Evolutionary conservation across 2,113 vertebrate genomes (phyloP).

Genomic region (Ceyx margarethae): DNA sequence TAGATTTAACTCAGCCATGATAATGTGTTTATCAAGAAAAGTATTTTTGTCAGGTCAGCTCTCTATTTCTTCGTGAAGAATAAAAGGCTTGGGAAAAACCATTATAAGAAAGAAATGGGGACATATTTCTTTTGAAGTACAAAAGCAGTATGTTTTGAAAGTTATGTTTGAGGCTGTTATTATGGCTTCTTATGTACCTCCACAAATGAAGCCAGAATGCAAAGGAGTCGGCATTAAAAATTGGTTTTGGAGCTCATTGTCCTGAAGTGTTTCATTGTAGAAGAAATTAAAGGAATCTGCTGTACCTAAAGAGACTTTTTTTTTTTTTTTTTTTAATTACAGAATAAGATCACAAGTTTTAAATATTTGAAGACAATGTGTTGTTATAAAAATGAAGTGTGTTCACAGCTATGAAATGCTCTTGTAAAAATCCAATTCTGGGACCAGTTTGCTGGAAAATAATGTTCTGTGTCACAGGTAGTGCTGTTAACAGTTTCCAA

Average conservation of each 20-base stretch:
- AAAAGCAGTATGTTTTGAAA: slow-evolving; percentile 70
- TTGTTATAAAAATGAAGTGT: slow-evolving; percentile 66
- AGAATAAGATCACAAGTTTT: slow-evolving; percentile 54
- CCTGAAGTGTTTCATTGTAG: slow-evolving; percentile 28
- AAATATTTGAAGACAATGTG: slow-evolving; percentile 54
- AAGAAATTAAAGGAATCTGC: slow-evolving; percentile 53
- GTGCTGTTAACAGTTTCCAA: neutral
- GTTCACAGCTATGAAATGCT: slow-evolving; percentile 55
- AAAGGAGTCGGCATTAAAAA: slow-evolving; percentile 73
- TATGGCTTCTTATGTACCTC: slow-evolving; percentile 67
- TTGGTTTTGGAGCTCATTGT: slow-evolving; percentile 19
- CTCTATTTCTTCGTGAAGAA: slow-evolving; percentile 52
- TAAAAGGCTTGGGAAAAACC: slow-evolving; percentile 67
- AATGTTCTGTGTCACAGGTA: slow-evolving; percentile 2
- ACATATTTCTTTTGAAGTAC: slow-evolving; percentile 66
- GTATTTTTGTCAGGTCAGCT: slow-evolving; percentile 16
- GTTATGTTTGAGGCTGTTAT: slow-evolving; percentile 61
- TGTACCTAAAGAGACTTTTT: slow-evolving; percentile 48
- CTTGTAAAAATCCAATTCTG: slow-evolving; percentile 51
- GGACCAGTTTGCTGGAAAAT: slow-evolving; percentile 52
- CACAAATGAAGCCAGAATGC: slow-evolving; percentile 72
- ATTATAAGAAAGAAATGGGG: slow-evolving; percentile 56
- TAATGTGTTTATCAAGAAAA: slow-evolving; percentile 38
- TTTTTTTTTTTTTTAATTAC: neutral
- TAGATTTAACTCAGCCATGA: neutral